Evolutionary conservation across 2,113 vertebrate genomes (phyloP).

Genomic region (Coptodon rendalli): DNA sequence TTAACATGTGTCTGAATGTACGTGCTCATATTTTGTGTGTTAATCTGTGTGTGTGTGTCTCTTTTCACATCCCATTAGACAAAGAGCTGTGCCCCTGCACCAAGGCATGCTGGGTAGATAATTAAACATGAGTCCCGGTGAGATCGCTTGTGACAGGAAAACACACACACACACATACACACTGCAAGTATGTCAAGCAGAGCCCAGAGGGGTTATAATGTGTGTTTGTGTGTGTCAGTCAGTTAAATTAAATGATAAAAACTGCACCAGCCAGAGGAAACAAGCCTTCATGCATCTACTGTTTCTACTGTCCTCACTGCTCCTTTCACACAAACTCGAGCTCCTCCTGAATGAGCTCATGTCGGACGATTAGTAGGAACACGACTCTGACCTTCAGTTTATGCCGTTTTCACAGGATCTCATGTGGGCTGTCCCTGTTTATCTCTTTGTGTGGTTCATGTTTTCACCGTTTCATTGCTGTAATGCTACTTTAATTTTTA

Average conservation of each 20-base stretch:
- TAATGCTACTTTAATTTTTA: not conserved
- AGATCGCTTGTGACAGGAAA: conserved; percentile 40
- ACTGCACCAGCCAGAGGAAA: conserved; percentile 22
- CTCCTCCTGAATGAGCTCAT: not conserved
- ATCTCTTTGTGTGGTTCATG: not conserved
- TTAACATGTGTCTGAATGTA: conserved; percentile 40
- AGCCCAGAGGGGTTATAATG: conserved; percentile 10
- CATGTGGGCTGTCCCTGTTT: not conserved
- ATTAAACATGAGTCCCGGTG: conserved; percentile 53
- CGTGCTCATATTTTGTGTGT: conserved; percentile 29
- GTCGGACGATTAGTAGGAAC: not conserved
- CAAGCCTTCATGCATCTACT: not conserved
- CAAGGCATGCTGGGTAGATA: conserved; percentile 55
- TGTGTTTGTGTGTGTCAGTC: conserved; percentile 17
- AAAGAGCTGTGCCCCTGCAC: conserved; percentile 19
- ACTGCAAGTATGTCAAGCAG: conserved; percentile 2
- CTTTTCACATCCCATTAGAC: conserved; percentile 69
- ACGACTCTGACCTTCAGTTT: not conserved
- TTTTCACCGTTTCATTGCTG: not conserved
- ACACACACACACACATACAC: conserved; percentile 14
- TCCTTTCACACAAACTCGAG: not conserved
- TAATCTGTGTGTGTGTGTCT: conserved; percentile 41
- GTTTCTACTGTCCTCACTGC: not conserved
- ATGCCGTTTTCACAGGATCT: not conserved
- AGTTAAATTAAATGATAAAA: conserved; percentile 23